These are phyloP conservation scores for Calonectris borealis DNA, from an alignment of 2,113 vertebrate genomes.

Conservation along the genomic window DNA sequence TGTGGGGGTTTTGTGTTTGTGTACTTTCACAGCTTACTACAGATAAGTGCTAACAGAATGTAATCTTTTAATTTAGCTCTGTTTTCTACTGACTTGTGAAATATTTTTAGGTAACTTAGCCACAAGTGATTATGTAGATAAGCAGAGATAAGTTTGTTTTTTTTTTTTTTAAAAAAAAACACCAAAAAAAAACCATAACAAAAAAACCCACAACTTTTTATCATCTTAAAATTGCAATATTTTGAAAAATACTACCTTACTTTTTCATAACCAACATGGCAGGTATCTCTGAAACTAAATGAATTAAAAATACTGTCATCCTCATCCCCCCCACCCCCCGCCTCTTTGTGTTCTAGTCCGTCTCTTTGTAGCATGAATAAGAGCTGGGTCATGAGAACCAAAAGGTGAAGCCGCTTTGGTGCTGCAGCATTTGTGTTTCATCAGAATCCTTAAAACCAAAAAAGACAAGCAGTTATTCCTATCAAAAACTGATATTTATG, in stretches of 20 bases:
- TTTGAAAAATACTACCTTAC: not conserved
- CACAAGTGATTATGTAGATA: constrained; percentile 13
- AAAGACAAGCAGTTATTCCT: not conserved
- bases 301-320: not conserved
- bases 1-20: not conserved
- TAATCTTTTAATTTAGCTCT: constrained; percentile 45
- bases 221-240: not conserved
- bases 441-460: not conserved
- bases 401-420: not conserved
- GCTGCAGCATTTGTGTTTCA: not conserved
- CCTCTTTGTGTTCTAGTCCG: not conserved
- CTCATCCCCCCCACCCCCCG: no score
- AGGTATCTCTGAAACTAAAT: not conserved
- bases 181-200: not conserved
- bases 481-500: not conserved
- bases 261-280: not conserved
- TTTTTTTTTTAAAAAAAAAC: not conserved
- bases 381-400: not conserved
- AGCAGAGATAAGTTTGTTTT: not conserved
- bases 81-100: constrained; percentile 13
- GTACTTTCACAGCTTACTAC: not conserved
- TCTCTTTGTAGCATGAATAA: not conserved
- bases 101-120: constrained; percentile 44
- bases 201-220: not conserved
- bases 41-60: not conserved